Conservation (phyloP, 2,888 invertebrate genomes). For the Sceliomorpha sp. region DNA sequence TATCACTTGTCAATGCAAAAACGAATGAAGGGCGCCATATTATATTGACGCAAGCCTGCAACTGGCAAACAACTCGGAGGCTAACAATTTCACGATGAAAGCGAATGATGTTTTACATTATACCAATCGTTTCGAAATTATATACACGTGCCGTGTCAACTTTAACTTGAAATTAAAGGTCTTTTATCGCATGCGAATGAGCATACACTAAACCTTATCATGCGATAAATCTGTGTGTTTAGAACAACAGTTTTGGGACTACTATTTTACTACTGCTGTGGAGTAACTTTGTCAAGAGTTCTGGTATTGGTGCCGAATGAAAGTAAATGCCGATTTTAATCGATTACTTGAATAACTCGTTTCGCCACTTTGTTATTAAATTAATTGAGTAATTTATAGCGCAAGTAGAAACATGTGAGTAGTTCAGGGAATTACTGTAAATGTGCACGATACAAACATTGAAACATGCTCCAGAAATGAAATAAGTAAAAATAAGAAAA, state of each 20-base stretch:
- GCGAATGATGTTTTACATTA: conserved; percentile 47
- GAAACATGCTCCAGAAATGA: too few species aligned
- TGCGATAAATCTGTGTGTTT: conserved; percentile 38
- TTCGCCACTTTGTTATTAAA: too few species aligned
- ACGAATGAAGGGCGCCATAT: conserved; percentile 30
- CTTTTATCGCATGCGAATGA: conserved; percentile 41
- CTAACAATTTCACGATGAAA: conserved; percentile 46
- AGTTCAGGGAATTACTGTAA: too few species aligned
- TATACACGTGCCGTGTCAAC: conserved; percentile 33
- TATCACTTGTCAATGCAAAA: conserved; percentile 27
- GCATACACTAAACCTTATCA: conserved; percentile 43
- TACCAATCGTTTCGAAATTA: conserved; percentile 42
- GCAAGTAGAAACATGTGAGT: too few species aligned
- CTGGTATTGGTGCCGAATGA: conserved; percentile 17
- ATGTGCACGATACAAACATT: too few species aligned
- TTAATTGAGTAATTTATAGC: too few species aligned
- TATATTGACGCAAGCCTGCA: conserved; percentile 39
- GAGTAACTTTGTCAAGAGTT: conserved; percentile 26
- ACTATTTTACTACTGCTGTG: conserved; percentile 14
- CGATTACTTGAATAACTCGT: conserved; percentile 19
- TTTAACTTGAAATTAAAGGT: conserved; percentile 40
- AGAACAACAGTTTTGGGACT: conserved; percentile 11
- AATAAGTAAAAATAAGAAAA: too few species aligned
- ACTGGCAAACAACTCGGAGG: conserved; percentile 44
- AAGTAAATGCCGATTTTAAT: conserved; percentile 14